Evolutionary conservation across 2,113 vertebrate species (phyloP).

Genomic region (Acanthochromis polyacanthus): DNA sequence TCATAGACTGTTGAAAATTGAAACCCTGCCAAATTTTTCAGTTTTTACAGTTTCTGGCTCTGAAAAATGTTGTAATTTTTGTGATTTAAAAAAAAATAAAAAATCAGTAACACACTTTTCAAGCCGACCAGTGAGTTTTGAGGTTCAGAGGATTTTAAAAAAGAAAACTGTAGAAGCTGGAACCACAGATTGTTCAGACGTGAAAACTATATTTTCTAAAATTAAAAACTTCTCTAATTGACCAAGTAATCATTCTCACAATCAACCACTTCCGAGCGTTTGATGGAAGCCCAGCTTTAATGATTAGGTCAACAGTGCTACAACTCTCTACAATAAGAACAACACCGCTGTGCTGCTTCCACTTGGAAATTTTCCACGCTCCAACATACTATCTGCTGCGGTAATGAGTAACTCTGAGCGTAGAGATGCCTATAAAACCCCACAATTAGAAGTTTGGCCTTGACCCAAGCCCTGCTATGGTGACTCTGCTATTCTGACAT

Average conservation of each 20-base stretch:
- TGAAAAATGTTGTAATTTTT: too few species aligned
- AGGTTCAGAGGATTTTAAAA: too few species aligned
- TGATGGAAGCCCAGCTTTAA: neutral
- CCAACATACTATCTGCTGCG: conserved; percentile 23
- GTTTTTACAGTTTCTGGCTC: too few species aligned
- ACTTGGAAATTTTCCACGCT: conserved; percentile 39
- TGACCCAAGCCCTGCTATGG: conserved; percentile 10
- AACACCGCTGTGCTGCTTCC: neutral
- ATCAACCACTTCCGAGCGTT: neutral
- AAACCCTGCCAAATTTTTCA: too few species aligned
- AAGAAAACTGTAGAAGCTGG: too few species aligned
- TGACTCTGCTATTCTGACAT: neutral
- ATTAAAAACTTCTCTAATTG: too few species aligned
- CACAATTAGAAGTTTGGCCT: conserved; percentile 44
- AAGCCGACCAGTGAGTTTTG: too few species aligned
- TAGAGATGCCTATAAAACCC: conserved; percentile 42
- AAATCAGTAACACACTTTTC: too few species aligned
- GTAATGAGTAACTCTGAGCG: conserved; percentile 50
- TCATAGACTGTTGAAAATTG: too few species aligned
- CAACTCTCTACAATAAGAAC: conserved; percentile 8
- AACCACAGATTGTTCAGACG: too few species aligned
- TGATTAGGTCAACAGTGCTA: neutral
- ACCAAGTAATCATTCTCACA: neutral
- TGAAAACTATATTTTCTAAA: too few species aligned
- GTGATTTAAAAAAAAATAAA: too few species aligned